Evolutionary conservation across 2,888 invertebrate genomes (phyloP).

Genomic region (Orchesella flavescens): DNA sequence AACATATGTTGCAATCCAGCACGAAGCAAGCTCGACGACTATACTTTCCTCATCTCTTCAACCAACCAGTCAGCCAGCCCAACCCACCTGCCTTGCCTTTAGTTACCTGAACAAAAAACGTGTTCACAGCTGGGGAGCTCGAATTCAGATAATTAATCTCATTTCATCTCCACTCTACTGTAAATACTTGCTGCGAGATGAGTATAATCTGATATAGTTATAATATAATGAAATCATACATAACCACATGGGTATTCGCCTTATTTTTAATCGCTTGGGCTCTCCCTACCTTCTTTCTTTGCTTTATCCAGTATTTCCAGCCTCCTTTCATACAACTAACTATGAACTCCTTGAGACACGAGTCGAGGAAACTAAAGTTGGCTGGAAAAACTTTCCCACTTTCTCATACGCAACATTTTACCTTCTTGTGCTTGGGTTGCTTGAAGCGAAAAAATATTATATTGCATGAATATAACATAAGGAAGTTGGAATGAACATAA

Average conservation of each 20-base stretch:
- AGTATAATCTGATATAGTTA: conserved; percentile 24
- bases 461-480: too few species aligned
- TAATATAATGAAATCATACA: conserved; percentile 39
- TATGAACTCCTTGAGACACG: neutral
- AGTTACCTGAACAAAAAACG: conserved; percentile 6
- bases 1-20: too few species aligned
- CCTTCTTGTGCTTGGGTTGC: neutral
- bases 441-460: neutral
- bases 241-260: conserved; percentile 32
- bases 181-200: conserved; percentile 18
- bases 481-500: neutral
- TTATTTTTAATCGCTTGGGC: conserved; percentile 43
- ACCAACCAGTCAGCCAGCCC: neutral
- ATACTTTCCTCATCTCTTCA: neutral
- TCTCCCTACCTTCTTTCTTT: conserved; percentile 23
- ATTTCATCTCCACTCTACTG: conserved; percentile 46
- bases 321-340: neutral
- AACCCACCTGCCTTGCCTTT: conserved; percentile 7
- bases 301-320: neutral
- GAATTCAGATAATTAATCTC: conserved; percentile 57
- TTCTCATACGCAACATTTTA: neutral
- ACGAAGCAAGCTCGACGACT: neutral
- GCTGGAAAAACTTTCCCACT: conserved; percentile 6
- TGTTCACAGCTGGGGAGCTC: conserved; percentile 24
- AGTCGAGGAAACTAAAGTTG: conserved; percentile 4